Conservation (phyloP, 2,113 vertebrate genomes). For the Lophura nycthemera region DNA sequence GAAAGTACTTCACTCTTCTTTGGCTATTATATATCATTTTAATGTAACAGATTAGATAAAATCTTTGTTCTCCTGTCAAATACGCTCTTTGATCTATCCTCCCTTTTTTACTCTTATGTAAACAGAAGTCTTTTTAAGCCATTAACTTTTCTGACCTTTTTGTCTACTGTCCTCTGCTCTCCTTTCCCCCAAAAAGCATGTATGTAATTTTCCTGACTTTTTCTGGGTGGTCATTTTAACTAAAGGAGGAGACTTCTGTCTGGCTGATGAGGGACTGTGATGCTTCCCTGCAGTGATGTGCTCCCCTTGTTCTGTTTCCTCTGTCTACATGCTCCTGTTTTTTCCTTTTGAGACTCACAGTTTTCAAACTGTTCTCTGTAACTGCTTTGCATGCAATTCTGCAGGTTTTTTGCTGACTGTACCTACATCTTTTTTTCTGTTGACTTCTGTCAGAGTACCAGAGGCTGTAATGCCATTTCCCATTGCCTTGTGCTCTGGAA, state of each 20-base stretch:
- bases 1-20: not conserved
- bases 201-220: not conserved
- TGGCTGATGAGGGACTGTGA: not conserved
- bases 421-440: not conserved
- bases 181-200: not conserved
- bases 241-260: not conserved
- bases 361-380: not conserved
- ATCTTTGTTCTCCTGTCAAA: conserved; percentile 20
- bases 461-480: not conserved
- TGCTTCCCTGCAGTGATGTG: not conserved
- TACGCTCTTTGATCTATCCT: not conserved
- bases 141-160: not conserved
- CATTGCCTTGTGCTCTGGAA: not conserved
- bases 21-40: not conserved
- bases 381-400: not conserved
- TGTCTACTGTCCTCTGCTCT: not conserved
- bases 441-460: not conserved
- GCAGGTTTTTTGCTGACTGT: not conserved
- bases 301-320: not conserved
- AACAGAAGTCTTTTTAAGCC: not conserved
- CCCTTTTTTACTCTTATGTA: not conserved
- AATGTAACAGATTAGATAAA: not conserved
- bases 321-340: not conserved
- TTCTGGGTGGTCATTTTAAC: not conserved
- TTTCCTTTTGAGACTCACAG: not conserved